These are phyloP conservation scores for Motacilla alba DNA, from an alignment of 2,113 vertebrate genomes.

Conservation along the genomic window DNA sequence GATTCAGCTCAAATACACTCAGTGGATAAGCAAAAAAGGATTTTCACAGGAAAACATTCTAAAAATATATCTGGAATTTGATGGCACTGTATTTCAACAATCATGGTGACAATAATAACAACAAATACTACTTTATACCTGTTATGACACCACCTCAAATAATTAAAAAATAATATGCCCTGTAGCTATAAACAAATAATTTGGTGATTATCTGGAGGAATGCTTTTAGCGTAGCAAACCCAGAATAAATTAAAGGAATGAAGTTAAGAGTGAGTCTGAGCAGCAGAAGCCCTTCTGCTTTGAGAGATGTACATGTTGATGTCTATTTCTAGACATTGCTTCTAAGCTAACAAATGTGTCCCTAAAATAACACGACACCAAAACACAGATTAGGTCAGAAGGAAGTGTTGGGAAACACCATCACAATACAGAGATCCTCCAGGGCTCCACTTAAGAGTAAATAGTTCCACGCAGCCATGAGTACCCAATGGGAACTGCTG, in stretches of 20 bases:
- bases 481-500: background rate
- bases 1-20: background rate
- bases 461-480: accelerated
- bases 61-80: background rate
- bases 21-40: background rate
- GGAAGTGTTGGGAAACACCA: background rate
- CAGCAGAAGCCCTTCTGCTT: background rate
- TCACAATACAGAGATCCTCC: background rate
- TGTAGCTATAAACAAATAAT: background rate
- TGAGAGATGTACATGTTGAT: background rate
- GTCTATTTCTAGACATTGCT: background rate
- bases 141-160: background rate
- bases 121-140: background rate
- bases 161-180: background rate
- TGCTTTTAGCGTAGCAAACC: background rate
- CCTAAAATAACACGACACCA: background rate
- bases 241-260: background rate
- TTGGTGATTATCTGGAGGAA: background rate
- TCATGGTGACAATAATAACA: background rate
- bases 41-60: background rate
- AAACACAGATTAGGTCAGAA: background rate
- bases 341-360: background rate
- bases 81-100: background rate
- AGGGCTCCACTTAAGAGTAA: background rate
- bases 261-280: background rate